Conservation (phyloP, 2,797 vertebrate species). For the Borostomias antarcticus region DNA sequence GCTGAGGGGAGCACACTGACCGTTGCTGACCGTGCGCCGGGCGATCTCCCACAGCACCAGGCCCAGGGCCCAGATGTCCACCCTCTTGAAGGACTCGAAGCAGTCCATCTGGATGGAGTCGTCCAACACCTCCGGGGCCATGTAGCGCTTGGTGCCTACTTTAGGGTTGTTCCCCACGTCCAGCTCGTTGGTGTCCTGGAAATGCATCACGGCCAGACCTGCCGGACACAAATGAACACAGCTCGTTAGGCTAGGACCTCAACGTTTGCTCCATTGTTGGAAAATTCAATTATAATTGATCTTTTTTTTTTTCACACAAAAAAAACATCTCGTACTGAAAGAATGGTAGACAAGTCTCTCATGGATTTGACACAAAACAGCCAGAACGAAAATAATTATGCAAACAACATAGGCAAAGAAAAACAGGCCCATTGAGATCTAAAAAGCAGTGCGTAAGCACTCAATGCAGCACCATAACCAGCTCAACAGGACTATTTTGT, state of each 20-base stretch:
- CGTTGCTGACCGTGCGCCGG: conserved; percentile 94
- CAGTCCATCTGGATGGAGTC: conserved; percentile 96
- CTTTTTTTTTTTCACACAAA: too few species aligned
- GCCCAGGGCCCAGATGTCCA: conserved; percentile 97
- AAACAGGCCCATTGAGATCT: neutral
- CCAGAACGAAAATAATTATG: too few species aligned
- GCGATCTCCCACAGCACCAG: conserved; percentile 97
- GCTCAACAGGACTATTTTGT: neutral
- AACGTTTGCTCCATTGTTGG: neutral
- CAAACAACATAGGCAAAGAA: too few species aligned
- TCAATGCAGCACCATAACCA: conserved; percentile 6
- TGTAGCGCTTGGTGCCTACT: conserved; percentile 97
- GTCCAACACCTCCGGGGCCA: conserved; percentile 95
- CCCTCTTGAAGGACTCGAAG: conserved; percentile 95
- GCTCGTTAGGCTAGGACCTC: neutral
- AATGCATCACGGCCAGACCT: conserved; percentile 98
- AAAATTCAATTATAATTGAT: too few species aligned
- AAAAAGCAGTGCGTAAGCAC: neutral
- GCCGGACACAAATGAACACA: neutral
- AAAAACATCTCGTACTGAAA: too few species aligned
- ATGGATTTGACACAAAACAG: too few species aligned
- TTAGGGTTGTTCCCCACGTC: conserved; percentile 97
- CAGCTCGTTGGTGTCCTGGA: conserved; percentile 94
- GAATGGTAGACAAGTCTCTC: too few species aligned
- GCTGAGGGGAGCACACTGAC: too few species aligned